Percentiles rank a stretch among this genome's conserved stretches.
phyloP scores from a whole-genome alignment of 2,113 vertebrate species.

The Ellobius talpinus region DNA sequence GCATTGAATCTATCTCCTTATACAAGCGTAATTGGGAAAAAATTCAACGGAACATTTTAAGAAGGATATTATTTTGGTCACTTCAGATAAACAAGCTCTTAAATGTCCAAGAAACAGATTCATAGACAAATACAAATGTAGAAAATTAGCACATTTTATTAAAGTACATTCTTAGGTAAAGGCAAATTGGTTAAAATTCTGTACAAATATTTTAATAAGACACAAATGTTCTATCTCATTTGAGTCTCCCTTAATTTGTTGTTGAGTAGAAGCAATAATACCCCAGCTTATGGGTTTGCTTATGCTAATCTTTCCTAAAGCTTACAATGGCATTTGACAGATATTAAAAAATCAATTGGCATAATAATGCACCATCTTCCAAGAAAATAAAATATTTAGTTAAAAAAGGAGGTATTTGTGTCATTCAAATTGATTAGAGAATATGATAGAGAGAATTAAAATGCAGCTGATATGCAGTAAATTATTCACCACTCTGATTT shows the following conservation, averaged over 20 bases:
- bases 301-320: constrained; percentile 14
- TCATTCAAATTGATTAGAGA: neutral
- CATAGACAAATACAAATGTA: neutral
- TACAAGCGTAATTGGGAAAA: neutral
- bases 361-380: neutral
- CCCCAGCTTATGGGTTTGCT: neutral
- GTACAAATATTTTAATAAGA: neutral
- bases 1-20: neutral
- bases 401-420: neutral
- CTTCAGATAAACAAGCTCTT: neutral
- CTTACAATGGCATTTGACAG: constrained; percentile 5
- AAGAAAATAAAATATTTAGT: neutral
- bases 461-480: neutral
- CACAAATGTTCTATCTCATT: neutral
- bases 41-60: neutral
- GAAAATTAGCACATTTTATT: neutral
- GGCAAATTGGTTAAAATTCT: neutral
- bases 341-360: constrained; percentile 16
- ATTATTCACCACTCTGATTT: neutral
- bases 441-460: neutral
- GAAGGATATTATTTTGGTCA: neutral
- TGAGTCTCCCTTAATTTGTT: neutral
- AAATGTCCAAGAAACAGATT: neutral
- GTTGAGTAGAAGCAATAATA: constrained; percentile 30
- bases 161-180: neutral